Evolutionary conservation across 2,888 invertebrate genomes (phyloP).

Genomic region (Sesia apiformis): DNA sequence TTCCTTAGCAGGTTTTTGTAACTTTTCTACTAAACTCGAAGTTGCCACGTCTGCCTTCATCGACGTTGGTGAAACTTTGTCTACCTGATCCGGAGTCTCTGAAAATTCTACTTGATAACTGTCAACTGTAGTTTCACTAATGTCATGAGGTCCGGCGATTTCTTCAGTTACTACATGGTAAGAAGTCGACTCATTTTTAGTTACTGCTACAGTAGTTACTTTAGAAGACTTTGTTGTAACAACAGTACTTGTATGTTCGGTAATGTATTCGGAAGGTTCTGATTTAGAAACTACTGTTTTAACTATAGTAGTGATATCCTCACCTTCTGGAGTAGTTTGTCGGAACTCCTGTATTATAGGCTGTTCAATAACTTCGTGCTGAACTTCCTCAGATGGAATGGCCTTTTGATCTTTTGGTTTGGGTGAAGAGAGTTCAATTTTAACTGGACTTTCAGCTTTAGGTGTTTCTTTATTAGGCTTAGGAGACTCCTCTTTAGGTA

Average conservation of each 20-base stretch:
- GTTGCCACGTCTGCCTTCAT: background rate
- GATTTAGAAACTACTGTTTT: background rate
- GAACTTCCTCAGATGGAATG: constrained; percentile 7
- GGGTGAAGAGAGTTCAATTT: background rate
- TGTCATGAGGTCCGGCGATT: constrained; percentile 17
- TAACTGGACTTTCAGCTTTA: background rate
- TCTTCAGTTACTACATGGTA: constrained; percentile 38
- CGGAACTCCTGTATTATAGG: constrained; percentile 28
- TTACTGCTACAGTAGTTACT: constrained; percentile 45
- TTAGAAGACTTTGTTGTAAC: constrained; percentile 43
- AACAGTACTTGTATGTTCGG: constrained; percentile 41
- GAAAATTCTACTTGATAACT: constrained; percentile 20
- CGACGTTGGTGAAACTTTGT: background rate
- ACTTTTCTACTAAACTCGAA: too few relatives aligned
- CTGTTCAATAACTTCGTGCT: constrained; percentile 13
- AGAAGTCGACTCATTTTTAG: constrained; percentile 42
- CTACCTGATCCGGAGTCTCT: constrained; percentile 26
- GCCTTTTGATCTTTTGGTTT: background rate
- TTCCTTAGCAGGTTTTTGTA: background rate
- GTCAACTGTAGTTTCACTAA: constrained; percentile 21
- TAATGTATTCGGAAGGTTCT: constrained; percentile 20
- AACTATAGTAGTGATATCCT: background rate
- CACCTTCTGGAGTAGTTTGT: constrained; percentile 8
- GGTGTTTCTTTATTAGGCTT: background rate
- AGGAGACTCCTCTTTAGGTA: background rate